phyloP scores from a whole-genome alignment of 2,888 invertebrate genomes.

The Melanophora roralis region DNA sequence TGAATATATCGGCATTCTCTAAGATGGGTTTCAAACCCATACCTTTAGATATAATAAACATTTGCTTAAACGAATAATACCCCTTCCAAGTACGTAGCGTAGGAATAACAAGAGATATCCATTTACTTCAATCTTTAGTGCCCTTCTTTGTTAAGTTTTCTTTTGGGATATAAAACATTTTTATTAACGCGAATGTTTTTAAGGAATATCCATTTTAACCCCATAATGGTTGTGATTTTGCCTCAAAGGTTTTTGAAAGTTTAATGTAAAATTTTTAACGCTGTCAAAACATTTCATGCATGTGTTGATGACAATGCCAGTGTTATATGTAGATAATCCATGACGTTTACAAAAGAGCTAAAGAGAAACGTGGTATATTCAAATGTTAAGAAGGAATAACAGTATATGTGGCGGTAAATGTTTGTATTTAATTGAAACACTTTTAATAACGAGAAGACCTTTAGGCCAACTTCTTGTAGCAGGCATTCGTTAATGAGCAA shows the following conservation, averaged over 20 bases:
- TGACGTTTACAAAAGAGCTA: neutral
- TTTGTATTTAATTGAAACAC: conserved; percentile 59
- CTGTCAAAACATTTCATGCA: conserved; percentile 34
- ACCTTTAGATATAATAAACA: too few relatives aligned
- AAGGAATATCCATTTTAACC: conserved; percentile 12
- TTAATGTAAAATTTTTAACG: conserved; percentile 29
- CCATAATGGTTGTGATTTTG: conserved; percentile 41
- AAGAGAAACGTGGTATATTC: neutral
- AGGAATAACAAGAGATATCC: too few relatives aligned
- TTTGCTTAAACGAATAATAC: too few relatives aligned
- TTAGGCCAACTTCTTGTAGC: conserved; percentile 4
- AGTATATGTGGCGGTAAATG: neutral
- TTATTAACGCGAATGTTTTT: neutral
- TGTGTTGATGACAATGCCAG: conserved; percentile 3
- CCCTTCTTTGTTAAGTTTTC: conserved; percentile 1
- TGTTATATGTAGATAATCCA: neutral
- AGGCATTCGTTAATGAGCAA: conserved; percentile 23
- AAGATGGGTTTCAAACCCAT: too few relatives aligned
- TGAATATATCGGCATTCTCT: too few relatives aligned
- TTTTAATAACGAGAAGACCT: conserved; percentile 52
- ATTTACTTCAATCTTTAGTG: too few relatives aligned
- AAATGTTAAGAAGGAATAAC: neutral
- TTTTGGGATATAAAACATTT: neutral
- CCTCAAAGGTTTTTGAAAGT: conserved; percentile 47
- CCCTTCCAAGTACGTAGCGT: too few relatives aligned